These are phyloP conservation scores for Kryptopterus vitreolus DNA, from an alignment of 2,797 vertebrate species.

Conservation along the genomic window DNA sequence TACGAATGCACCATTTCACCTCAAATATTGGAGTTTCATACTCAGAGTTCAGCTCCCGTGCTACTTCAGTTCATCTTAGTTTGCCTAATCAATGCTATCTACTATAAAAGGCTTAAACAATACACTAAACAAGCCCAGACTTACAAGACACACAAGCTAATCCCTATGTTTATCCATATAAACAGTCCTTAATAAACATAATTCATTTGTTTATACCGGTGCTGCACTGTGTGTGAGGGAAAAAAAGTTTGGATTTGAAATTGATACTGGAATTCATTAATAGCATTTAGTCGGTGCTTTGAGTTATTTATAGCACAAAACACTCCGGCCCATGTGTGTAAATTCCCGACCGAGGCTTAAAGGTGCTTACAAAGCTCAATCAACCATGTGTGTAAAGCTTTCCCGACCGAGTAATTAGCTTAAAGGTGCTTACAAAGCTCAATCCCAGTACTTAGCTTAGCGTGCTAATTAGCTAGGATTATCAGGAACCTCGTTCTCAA, in stretches of 20 bases:
- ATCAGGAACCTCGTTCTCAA: neutral
- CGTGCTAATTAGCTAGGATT: neutral
- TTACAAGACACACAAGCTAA: neutral
- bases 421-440: neutral
- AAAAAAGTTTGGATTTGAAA: neutral
- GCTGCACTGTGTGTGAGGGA: neutral
- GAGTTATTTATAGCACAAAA: too few relatives aligned
- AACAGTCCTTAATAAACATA: neutral
- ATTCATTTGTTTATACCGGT: neutral
- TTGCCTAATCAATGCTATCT: neutral
- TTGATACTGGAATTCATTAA: too few relatives aligned
- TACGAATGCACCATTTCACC: conserved; percentile 1
- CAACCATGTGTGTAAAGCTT: neutral
- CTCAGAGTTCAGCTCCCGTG: neutral
- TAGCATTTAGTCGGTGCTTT: too few relatives aligned
- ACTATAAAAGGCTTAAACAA: neutral
- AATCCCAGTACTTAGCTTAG: neutral
- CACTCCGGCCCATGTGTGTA: neutral
- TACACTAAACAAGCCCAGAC: neutral
- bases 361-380: neutral
- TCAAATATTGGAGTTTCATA: neutral
- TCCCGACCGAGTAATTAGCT: too few relatives aligned
- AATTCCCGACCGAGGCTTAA: too few relatives aligned
- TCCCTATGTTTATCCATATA: neutral
- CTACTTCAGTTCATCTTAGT: neutral